A percentile compares a stretch with the other conserved stretches of the same genome.
Evolutionary conservation across 2,888 invertebrate species (phyloP).

Genomic region (Dioctria rufipes): DNA sequence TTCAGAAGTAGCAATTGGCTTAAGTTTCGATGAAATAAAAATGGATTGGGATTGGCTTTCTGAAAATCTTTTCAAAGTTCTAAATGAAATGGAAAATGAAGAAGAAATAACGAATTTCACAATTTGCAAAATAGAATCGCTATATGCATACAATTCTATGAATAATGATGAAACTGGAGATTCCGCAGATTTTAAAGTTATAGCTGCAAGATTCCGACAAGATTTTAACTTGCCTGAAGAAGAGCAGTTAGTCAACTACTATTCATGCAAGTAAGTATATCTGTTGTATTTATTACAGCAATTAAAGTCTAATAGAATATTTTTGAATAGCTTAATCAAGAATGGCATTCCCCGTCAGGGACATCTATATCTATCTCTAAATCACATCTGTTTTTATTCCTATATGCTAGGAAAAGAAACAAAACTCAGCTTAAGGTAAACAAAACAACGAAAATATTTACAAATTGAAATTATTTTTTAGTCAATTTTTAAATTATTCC

Average conservation of each 20-base stretch:
- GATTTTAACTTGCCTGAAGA: constrained; percentile 92
- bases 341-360: constrained; percentile 95
- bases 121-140: constrained; percentile 95
- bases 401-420: constrained; percentile 94
- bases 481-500: background rate
- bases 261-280: constrained; percentile 86
- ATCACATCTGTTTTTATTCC: constrained; percentile 96
- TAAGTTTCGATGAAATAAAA: constrained; percentile 88
- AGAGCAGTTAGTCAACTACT: constrained; percentile 96
- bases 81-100: constrained; percentile 93
- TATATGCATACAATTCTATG: constrained; percentile 81
- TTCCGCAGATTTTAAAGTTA: constrained; percentile 77
- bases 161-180: constrained; percentile 66
- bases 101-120: constrained; percentile 97
- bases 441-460: background rate
- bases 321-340: constrained; percentile 88
- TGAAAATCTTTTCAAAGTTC: constrained; percentile 85
- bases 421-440: constrained; percentile 90
- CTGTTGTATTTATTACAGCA: background rate
- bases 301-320: constrained; percentile 7
- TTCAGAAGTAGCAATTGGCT: constrained; percentile 90
- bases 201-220: constrained; percentile 89
- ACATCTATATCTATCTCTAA: constrained; percentile 96
- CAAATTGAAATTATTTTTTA: background rate
- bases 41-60: constrained; percentile 97